A percentile compares a stretch with the other conserved stretches of the same genome.
Conservation (phyloP, 2,797 vertebrate genomes). For the Siniperca scherzeri region DNA sequence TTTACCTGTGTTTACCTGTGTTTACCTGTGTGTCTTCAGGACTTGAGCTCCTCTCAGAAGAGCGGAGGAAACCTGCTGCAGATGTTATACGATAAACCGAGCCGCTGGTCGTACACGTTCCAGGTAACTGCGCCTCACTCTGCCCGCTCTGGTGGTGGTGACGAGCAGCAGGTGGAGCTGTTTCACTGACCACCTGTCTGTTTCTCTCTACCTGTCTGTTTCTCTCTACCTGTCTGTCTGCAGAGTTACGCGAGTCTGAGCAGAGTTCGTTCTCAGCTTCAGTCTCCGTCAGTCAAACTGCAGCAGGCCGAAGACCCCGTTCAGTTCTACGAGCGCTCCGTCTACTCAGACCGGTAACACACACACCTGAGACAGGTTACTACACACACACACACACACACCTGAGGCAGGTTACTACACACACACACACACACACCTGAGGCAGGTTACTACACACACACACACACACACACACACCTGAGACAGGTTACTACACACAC, state of each 20-base stretch:
- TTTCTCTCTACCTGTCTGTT: background rate
- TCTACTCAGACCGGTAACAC: constrained; percentile 90
- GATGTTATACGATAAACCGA: constrained; percentile 90
- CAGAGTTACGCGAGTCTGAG: constrained; percentile 90
- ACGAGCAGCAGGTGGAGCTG: background rate
- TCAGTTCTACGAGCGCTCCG: constrained; percentile 91
- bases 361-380: background rate
- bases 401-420: too few relatives aligned
- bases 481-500: background rate
- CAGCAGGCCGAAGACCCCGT: constrained; percentile 88
- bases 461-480: background rate
- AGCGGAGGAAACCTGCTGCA: constrained; percentile 92
- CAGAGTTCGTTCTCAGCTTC: constrained; percentile 87
- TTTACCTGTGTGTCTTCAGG: constrained; percentile 70
- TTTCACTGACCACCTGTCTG: background rate
- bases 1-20: background rate
- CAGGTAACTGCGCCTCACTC: constrained; percentile 62
- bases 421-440: background rate
- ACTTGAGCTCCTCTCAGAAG: constrained; percentile 90
- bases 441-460: background rate
- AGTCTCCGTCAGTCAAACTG: constrained; percentile 85
- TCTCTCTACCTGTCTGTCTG: background rate
- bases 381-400: background rate
- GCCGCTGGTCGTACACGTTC: constrained; percentile 91
- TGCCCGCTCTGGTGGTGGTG: background rate